phyloP scores from a whole-genome alignment of 1,140 invertebrate species.

The Drosophila funebris region DNA sequence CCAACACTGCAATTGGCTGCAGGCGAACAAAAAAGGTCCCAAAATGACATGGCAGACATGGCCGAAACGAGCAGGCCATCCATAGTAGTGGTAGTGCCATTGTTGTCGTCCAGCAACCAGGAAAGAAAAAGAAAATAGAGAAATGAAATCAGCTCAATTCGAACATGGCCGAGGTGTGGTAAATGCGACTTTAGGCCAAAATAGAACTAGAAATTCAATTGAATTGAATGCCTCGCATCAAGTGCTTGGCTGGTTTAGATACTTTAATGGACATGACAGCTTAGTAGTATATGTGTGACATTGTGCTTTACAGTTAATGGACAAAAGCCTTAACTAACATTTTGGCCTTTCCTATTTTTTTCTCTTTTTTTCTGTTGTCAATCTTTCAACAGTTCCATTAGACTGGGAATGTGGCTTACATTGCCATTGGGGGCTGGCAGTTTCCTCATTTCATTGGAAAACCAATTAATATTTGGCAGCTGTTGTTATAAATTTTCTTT shows the following conservation, averaged over 20 bases:
- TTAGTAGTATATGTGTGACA: constrained; percentile 6
- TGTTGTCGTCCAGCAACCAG: constrained; percentile 38
- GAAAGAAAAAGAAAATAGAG: constrained; percentile 18
- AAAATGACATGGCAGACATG: constrained; percentile 26
- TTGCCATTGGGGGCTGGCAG: constrained; percentile 9
- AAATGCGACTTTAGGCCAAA: constrained; percentile 25
- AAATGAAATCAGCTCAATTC: constrained; percentile 50
- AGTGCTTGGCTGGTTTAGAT: constrained; percentile 4
- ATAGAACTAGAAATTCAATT: constrained; percentile 45
- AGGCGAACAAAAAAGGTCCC: constrained; percentile 39
- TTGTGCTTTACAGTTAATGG: constrained; percentile 27
- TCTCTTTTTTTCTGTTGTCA: neutral
- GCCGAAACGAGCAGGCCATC: neutral
- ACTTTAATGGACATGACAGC: constrained; percentile 12
- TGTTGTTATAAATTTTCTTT: constrained; percentile 56
- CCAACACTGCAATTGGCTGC: constrained; percentile 85
- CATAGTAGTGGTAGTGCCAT: constrained; percentile 30
- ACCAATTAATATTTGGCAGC: constrained; percentile 46
- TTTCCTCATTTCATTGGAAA: constrained; percentile 26
- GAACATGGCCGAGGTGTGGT: neutral
- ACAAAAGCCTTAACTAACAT: neutral
- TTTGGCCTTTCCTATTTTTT: no score
- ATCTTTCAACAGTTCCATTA: constrained; percentile 3
- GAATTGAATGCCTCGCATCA: constrained; percentile 32
- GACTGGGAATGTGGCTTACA: neutral